Evolutionary conservation across 2,888 invertebrate genomes (phyloP), one percentile per base, ranked within the genome.

Genomic region (Drosophila pseudotakahashii): DNA sequence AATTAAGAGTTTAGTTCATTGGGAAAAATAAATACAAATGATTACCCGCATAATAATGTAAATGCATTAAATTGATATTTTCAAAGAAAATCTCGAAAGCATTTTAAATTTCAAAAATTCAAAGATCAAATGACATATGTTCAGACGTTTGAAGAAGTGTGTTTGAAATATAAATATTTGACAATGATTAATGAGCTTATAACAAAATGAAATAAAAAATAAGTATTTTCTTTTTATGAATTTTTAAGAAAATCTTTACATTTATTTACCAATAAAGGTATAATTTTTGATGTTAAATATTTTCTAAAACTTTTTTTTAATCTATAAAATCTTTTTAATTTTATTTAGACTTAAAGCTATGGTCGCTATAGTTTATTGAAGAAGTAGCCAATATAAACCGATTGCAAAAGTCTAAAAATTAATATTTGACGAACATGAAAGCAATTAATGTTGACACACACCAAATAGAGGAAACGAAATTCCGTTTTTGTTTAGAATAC

Each of bases 121-220:
- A 11, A 10, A 47, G 30, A 4, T 47, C 2, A 50, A 50, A 39
- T n/a, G 7, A 37, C n/a, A 16, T n/a, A 11, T 11, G 34, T 11
- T 3, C 26, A 30, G 13, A n/a, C 16, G 1, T 37, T 58, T 16
- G 7, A 50, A 54, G 42, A 10, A 19, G 16, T 23, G 1, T 39
- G 30, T 39, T 47, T 26, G 10, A 48, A 16, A 34, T 60, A n/a
- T 11, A 39, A 32, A 30, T 10, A 14, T 26, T 7, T 41, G 48
- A 48, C 62, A 48, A 19, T 41, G 60, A 62, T 16, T 14, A 58
- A 62, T 58, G 14, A 45, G 19, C 10, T 45, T 30, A 10, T 3
- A 19, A 10, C 9, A 26, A 34, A 9, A 19, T 19, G 19, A 19
- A 19, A 14, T 13, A 2, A 14, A 19, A 16, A n/a, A 16, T 10